Conservation (phyloP, 2,888 invertebrate genomes). For the Bugula neritina region DNA sequence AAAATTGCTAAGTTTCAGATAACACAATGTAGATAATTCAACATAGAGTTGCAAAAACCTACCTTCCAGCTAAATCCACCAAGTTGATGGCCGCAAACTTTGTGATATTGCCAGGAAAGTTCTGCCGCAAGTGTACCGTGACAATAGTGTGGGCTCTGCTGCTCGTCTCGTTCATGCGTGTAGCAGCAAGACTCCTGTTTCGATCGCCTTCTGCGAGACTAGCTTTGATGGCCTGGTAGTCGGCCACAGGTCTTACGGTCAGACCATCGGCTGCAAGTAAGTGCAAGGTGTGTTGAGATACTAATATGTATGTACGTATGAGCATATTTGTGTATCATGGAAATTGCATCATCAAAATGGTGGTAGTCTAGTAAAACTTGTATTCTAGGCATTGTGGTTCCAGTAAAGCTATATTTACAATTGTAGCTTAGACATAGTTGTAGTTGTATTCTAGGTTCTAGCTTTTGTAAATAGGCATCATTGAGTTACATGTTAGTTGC, state of each 20-base stretch:
- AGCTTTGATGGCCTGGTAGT: constrained; percentile 32
- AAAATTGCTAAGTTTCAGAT: too few species aligned
- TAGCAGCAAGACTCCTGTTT: constrained; percentile 35
- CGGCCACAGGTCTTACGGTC: constrained; percentile 33
- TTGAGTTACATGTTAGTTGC: too few species aligned
- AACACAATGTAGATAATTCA: too few species aligned
- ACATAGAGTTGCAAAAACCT: too few species aligned
- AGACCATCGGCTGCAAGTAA: constrained; percentile 33
- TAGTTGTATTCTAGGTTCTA: too few species aligned
- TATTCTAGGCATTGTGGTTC: too few species aligned
- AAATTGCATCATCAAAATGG: too few species aligned
- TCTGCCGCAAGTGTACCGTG: constrained; percentile 34
- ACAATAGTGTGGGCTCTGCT: constrained; percentile 38
- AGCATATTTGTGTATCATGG: neutral
- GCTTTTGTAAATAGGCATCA: too few species aligned
- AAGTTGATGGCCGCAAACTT: constrained; percentile 34
- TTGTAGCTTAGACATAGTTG: too few species aligned
- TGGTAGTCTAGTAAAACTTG: too few species aligned
- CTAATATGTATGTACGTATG: neutral
- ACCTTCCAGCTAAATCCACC: constrained; percentile 38
- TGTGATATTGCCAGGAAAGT: constrained; percentile 30
- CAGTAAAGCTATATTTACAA: too few species aligned
- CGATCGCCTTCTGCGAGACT: constrained; percentile 34
- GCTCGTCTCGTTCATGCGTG: constrained; percentile 38
- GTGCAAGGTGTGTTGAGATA: neutral